Evolutionary conservation across 2,113 vertebrate species (phyloP), one percentile per base, ranked within the genome.

Genomic region (Australoheros scitulus): DNA sequence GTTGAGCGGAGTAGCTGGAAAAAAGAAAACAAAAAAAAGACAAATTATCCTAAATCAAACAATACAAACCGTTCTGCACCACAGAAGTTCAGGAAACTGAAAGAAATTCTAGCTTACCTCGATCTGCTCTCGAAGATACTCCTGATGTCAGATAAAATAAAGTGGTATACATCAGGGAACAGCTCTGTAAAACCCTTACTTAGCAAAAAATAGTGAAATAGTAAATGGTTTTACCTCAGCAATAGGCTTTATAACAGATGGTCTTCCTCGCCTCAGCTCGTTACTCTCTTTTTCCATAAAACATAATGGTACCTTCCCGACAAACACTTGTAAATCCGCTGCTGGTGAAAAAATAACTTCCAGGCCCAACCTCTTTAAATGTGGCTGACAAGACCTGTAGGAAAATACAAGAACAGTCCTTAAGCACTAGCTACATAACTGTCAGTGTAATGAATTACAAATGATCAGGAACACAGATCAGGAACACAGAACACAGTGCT

Each of bases 221-320:
- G 43, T 22, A 20, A 43, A 55, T 17, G 2, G 7, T 60, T 65
- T 81, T 79, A 99, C 98, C 97, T 99, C 95, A 84, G 98, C 96
- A n/a, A 99, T 94, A 36, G 92, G 91, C 91, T 96, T 97, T 88
- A 97, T 94, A 78, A 98, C 94, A 7, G 97, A 94, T 4, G 93
- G 90, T 81, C 98, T 96, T 72, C 97, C 97, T 76, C 97, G 95
- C 2, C 95, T 96, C 59, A 97, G 89, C 87, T 99, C 97, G 70
- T 92, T 98, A 86, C 95, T 97, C 91, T 99, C 98, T 94, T 96
- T 97, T 93, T 99, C 98, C 85, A 96, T 85, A 83, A 99, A 98
- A 82, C 98, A 99, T 77, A 97, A 56, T 0, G 98, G 98, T 22
- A 99, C 97, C 85, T 96, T 97, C 63, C 93, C 95, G 18, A 99